Percentiles rank a stretch among this genome's conserved stretches.
Conservation (phyloP, 2,113 vertebrate genomes). For the rat (Rattus norvegicus) region DNA sequence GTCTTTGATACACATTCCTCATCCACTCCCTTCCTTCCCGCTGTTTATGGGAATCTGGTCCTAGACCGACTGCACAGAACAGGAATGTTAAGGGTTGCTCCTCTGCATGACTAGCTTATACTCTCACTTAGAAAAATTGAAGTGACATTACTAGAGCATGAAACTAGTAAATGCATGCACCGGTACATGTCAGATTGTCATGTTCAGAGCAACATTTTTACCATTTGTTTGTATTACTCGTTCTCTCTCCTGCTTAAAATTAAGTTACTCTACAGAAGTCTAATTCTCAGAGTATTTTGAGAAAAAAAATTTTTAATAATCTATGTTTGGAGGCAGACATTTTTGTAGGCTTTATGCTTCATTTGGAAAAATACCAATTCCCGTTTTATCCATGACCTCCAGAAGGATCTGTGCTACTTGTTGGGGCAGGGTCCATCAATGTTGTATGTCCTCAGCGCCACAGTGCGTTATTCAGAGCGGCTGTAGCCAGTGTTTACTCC, state of each 20-base stretch:
- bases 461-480: not conserved
- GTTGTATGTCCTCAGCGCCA: not conserved
- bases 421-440: not conserved
- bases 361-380: not conserved
- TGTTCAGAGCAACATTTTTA: not conserved
- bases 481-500: not conserved
- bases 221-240: not conserved
- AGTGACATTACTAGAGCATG: not conserved
- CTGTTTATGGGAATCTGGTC: slow-evolving; percentile 38
- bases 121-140: slow-evolving; percentile 48
- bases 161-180: not conserved
- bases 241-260: not conserved
- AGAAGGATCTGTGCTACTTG: not conserved
- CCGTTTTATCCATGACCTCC: not conserved
- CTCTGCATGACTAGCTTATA: not conserved
- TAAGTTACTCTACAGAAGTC: not conserved
- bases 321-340: not conserved
- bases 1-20: slow-evolving; percentile 59
- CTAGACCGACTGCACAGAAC: not conserved
- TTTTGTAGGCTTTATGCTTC: not conserved
- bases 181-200: not conserved
- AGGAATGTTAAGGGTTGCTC: slow-evolving; percentile 4
- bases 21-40: slow-evolving; percentile 17
- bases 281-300: not conserved
- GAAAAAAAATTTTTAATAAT: not conserved